Percentiles rank a stretch among this genome's conserved stretches.
Evolutionary conservation across 53 echinoderm and acorn worm species (phyloP).

Genomic region (Antedon mediterranea): DNA sequence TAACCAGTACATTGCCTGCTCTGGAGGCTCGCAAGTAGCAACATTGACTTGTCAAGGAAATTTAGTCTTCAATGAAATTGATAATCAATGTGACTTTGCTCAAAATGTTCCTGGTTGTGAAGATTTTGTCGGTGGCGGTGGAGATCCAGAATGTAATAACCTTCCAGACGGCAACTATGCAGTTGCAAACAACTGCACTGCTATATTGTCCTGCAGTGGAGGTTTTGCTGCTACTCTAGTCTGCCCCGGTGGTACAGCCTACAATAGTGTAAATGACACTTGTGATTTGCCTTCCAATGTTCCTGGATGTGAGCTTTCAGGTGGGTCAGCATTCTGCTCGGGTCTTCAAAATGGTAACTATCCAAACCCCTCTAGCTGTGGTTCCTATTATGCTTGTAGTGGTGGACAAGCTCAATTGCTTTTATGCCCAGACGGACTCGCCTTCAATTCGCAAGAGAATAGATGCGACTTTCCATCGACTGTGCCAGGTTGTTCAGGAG

Average conservation of each 20-base stretch:
- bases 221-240: background rate
- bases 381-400: background rate
- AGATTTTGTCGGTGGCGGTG: background rate
- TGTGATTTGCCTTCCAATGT: background rate
- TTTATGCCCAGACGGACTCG: background rate
- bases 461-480: background rate
- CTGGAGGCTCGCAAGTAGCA: background rate
- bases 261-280: background rate
- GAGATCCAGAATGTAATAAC: background rate
- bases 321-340: background rate
- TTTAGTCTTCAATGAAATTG: background rate
- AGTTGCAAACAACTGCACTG: background rate
- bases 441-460: background rate
- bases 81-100: background rate
- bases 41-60: background rate
- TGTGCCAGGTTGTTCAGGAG: background rate
- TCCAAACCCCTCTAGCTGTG: background rate
- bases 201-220: background rate
- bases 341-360: background rate
- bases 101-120: background rate
- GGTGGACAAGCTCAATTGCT: background rate
- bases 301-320: background rate
- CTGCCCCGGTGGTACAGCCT: background rate
- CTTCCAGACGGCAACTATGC: background rate
- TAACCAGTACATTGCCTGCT: background rate